phyloP scores from a whole-genome alignment of 2,888 invertebrate genomes.

The Mactromeris polynyma region DNA sequence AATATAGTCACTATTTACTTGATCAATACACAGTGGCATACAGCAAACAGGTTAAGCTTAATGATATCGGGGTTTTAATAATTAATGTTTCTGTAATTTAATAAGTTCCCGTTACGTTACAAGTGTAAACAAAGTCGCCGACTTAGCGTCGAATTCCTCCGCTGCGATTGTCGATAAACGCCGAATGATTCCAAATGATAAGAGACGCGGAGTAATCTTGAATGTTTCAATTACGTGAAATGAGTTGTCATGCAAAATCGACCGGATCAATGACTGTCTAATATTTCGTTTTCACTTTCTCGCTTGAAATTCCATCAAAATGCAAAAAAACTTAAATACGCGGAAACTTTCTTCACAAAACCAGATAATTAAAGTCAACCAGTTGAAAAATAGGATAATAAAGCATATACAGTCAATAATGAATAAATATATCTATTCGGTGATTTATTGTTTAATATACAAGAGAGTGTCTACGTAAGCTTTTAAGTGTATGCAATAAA shows the following conservation, averaged over 20 bases:
- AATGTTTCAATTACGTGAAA: neutral
- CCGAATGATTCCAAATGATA: neutral
- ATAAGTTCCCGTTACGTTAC: neutral
- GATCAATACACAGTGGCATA: neutral
- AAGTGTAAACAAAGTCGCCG: neutral
- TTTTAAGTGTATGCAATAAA: neutral
- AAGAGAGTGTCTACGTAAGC: neutral
- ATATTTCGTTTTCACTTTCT: neutral
- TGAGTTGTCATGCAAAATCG: conserved; percentile 2
- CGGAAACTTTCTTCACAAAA: neutral
- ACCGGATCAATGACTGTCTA: neutral
- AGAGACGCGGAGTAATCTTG: neutral
- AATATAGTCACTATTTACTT: neutral
- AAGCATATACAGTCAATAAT: no score
- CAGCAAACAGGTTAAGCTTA: neutral
- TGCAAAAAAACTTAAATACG: neutral
- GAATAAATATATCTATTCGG: neutral
- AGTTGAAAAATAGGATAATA: neutral
- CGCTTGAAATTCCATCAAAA: neutral
- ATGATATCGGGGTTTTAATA: conserved; percentile 7
- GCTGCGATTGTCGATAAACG: neutral
- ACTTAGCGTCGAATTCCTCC: neutral
- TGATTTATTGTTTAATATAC: neutral
- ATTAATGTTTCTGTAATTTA: conserved; percentile 17
- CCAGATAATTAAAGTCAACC: neutral